phyloP scores from a whole-genome alignment of 2,888 invertebrate species.

The Temnothorax ravouxi region DNA sequence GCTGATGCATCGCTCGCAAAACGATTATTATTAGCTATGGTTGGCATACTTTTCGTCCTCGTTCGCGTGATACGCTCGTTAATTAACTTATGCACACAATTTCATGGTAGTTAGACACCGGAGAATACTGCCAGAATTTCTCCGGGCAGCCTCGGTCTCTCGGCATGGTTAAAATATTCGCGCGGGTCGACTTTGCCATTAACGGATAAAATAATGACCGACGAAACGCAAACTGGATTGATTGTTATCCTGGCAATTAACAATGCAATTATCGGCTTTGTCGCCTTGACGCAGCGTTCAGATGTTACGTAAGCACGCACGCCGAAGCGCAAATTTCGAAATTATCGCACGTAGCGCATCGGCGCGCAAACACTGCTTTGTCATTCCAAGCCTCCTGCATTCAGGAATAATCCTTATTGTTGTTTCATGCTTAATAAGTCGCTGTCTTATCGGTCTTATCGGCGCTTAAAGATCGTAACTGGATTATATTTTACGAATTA shows the following conservation, averaged over 20 bases:
- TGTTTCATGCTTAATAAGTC: background rate
- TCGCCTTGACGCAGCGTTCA: slow-evolving; percentile 4
- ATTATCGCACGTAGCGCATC: background rate
- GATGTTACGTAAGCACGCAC: slow-evolving; percentile 30
- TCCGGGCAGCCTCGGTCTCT: background rate
- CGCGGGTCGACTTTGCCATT: slow-evolving; percentile 6
- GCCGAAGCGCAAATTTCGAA: background rate
- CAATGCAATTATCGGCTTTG: slow-evolving; percentile 20
- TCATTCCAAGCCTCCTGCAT: background rate
- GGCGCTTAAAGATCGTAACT: background rate
- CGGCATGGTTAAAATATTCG: background rate
- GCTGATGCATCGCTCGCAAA: slow-evolving; percentile 9
- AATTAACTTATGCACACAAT: slow-evolving; percentile 44
- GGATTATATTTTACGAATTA: slow-evolving; percentile 24
- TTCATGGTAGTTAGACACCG: slow-evolving; percentile 22
- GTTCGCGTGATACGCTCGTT: slow-evolving; percentile 11
- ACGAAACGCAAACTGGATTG: background rate
- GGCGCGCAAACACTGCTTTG: background rate
- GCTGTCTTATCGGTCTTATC: slow-evolving; percentile 4
- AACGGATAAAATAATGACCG: slow-evolving; percentile 14
- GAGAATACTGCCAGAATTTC: slow-evolving; percentile 22
- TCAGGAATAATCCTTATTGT: slow-evolving; percentile 3
- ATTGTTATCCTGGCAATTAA: slow-evolving; percentile 20
- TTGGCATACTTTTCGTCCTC: slow-evolving; percentile 31
- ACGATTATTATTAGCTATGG: slow-evolving; percentile 27